These are phyloP conservation scores for Frankliniella fusca DNA, from an alignment of 2,888 invertebrate species.

Conservation along the genomic window DNA sequence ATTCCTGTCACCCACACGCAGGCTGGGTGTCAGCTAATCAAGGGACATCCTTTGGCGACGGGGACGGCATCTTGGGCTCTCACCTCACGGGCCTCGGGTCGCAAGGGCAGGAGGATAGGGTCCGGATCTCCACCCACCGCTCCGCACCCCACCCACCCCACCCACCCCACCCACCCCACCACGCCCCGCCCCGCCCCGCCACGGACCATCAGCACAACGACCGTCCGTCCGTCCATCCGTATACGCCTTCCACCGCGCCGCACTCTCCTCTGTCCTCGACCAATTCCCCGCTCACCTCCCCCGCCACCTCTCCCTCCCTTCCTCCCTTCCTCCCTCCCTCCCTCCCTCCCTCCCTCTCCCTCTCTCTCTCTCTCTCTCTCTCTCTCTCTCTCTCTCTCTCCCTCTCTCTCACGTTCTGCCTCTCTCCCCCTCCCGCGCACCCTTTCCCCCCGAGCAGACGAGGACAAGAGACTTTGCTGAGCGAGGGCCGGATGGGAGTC, in stretches of 20 bases:
- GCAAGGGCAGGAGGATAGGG: too few species aligned
- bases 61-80: too few species aligned
- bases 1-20: too few species aligned
- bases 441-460: neutral
- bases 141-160: neutral
- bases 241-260: neutral
- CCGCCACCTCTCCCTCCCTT: neutral
- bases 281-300: neutral
- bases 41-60: too few species aligned
- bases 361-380: neutral
- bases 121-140: neutral
- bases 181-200: neutral
- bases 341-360: too few species aligned
- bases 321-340: neutral
- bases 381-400: conserved; percentile 2
- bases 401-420: neutral
- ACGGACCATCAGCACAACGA: neutral
- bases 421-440: conserved; percentile 5
- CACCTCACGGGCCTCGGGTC: too few species aligned
- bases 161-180: neutral
- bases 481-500: conserved; percentile 6
- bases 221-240: neutral
- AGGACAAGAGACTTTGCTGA: neutral
- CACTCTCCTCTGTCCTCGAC: neutral
- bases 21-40: too few species aligned